A percentile compares a stretch with the other conserved stretches of the same genome.
Evolutionary conservation across 2,113 vertebrate genomes (phyloP).

Genomic region (Emydura subglobosa): DNA sequence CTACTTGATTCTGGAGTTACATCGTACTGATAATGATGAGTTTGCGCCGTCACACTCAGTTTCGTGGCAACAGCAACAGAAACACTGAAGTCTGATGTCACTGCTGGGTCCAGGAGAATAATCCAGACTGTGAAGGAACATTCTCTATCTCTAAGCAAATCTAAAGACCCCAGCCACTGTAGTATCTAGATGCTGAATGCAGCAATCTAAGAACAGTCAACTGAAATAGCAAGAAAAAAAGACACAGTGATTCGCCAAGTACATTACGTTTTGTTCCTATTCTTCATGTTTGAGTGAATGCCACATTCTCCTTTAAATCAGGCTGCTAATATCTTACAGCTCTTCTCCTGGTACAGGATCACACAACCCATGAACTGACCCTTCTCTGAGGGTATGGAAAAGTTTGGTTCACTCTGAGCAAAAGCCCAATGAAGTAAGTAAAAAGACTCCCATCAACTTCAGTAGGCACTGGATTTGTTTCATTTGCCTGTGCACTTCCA

Average conservation of each 20-base stretch:
- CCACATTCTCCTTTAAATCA: not conserved
- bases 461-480: not conserved
- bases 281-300: not conserved
- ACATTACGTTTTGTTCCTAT: not conserved
- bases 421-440: not conserved
- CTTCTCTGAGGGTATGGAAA: not conserved
- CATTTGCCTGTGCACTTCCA: not conserved
- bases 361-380: not conserved
- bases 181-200: not conserved
- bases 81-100: conserved; percentile 1
- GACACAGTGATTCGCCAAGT: not conserved
- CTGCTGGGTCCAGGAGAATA: not conserved
- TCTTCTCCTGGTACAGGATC: not conserved
- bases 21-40: not conserved
- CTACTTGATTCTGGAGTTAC: not conserved
- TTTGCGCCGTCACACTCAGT: conserved; percentile 6
- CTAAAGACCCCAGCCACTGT: not conserved
- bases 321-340: not conserved
- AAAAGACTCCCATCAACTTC: not conserved
- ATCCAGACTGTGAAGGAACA: not conserved
- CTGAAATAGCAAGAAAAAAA: not conserved
- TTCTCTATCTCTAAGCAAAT: conserved; percentile 22
- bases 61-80: conserved; percentile 13
- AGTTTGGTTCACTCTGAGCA: not conserved
- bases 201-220: not conserved